Evolutionary conservation across 2,113 vertebrate genomes (phyloP).

Genomic region (Hucho hucho): DNA sequence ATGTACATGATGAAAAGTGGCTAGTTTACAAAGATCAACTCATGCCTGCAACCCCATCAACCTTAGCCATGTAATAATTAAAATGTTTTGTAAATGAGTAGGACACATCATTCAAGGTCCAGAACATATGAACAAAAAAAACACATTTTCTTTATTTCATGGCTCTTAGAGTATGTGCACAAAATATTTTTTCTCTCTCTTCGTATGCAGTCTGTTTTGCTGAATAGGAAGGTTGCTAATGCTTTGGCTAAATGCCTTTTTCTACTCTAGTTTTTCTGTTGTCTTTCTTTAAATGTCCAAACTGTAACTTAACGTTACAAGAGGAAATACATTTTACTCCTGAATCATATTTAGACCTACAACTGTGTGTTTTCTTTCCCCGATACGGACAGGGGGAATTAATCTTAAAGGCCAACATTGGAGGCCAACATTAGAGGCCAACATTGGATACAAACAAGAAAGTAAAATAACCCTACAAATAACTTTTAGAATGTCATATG

Average conservation of each 20-base stretch:
- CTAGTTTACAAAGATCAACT: neutral
- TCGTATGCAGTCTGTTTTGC: neutral
- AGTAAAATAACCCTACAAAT: conserved; percentile 51
- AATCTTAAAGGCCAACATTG: conserved; percentile 22
- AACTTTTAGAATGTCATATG: conserved; percentile 47
- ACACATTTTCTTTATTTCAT: too few relatives aligned
- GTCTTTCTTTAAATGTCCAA: neutral
- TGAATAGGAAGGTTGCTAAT: neutral
- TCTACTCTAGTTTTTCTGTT: neutral
- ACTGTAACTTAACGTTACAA: conserved; percentile 18
- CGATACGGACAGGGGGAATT: conserved; percentile 17
- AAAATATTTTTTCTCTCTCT: neutral
- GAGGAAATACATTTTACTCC: conserved; percentile 50
- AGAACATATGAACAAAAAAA: neutral
- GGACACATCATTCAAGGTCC: neutral
- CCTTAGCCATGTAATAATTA: neutral
- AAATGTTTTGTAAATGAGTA: neutral
- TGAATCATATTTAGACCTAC: conserved; percentile 53
- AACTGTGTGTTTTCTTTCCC: conserved; percentile 45
- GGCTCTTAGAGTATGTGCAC: neutral
- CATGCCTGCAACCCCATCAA: neutral
- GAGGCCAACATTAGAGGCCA: conserved; percentile 37
- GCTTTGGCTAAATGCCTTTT: neutral
- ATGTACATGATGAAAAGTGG: neutral
- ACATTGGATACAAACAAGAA: conserved; percentile 53